Conservation (phyloP, 2,888 invertebrate species). For the Tricholauxania praeusta region DNA sequence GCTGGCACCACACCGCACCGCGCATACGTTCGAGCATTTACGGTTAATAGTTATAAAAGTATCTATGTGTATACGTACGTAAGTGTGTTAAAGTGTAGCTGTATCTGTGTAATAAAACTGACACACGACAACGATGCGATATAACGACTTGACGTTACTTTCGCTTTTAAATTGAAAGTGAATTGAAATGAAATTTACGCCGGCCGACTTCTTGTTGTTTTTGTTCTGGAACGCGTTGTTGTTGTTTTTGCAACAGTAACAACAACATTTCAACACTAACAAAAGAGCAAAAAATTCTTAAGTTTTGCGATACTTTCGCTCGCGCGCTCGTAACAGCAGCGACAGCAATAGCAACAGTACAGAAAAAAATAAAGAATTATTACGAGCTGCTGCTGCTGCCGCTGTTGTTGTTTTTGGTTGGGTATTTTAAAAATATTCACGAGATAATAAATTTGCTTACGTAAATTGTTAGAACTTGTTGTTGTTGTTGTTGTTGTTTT, state of each 20-base stretch:
- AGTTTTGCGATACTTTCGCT: neutral
- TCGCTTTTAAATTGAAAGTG: constrained; percentile 40
- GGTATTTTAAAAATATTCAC: constrained; percentile 17
- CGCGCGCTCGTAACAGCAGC: neutral
- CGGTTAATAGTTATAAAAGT: neutral
- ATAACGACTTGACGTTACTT: constrained; percentile 37
- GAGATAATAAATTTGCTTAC: constrained; percentile 51
- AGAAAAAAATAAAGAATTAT: constrained; percentile 53
- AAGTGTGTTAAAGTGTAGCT: constrained; percentile 11
- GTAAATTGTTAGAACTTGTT: constrained; percentile 51
- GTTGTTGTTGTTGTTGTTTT: constrained; percentile 21
- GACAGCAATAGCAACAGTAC: constrained; percentile 32
- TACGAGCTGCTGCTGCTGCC: neutral
- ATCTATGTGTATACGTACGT: neutral
- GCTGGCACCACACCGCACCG: neutral
- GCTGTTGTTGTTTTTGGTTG: neutral
- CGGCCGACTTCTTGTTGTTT: neutral
- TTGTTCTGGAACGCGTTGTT: neutral
- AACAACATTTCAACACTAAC: constrained; percentile 3
- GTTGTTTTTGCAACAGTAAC: constrained; percentile 22
- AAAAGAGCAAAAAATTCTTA: neutral
- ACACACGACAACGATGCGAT: too few relatives aligned
- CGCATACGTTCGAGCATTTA: neutral
- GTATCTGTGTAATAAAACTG: constrained; percentile 31
- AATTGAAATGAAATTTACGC: constrained; percentile 32